Evolutionary conservation across 2,113 vertebrate genomes (phyloP), one percentile per base, ranked within the genome.

Genomic region (Ammospiza caudacuta): DNA sequence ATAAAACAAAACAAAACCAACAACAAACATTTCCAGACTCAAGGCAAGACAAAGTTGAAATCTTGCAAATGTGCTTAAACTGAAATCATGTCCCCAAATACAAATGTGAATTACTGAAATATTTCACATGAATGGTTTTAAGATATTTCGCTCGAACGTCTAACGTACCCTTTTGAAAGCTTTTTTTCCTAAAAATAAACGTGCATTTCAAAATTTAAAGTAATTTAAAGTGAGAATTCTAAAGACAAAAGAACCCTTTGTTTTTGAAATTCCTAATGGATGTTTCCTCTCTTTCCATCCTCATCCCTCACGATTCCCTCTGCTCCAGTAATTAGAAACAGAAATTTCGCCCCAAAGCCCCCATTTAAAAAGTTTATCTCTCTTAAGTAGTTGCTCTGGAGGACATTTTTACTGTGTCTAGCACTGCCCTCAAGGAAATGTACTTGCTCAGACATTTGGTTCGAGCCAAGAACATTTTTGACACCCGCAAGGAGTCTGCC

Each of bases 381-480:
- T 67, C 44, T 24, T 41, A 58, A 72, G 47, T 39, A 24, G 27
- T 75, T 89, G 33, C n/a, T 63, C 35, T 74, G 19, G 57, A 74
- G 74, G 70, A 94, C 57, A 63, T 83, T 77, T 86, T 83, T 78
- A 67, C 85, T 78, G 33, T 55, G 74, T 84, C 76, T 95, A 83
- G 35, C 12, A 16, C 31, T 92, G 92, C 76, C 94, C 95, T 93
- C 54, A 81, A 86, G 86, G 88, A 96, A 92, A 68, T 67, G 73
- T 90, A 78, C 73, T 96, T 61, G 75, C 64, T 93, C 49, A 95
- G 76, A 88, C 39, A 8, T 78, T 46, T 70, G 61, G 15, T 72
- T 83, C 15, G 52, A 86, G 92, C 93, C 95, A 96, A 90, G 92
- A 94, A 96, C 90, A 94, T 96, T 95, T 94, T 14, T 95, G 93